Evolutionary conservation across 2,888 invertebrate species (phyloP).

Genomic region (Anthoptus insignis): DNA sequence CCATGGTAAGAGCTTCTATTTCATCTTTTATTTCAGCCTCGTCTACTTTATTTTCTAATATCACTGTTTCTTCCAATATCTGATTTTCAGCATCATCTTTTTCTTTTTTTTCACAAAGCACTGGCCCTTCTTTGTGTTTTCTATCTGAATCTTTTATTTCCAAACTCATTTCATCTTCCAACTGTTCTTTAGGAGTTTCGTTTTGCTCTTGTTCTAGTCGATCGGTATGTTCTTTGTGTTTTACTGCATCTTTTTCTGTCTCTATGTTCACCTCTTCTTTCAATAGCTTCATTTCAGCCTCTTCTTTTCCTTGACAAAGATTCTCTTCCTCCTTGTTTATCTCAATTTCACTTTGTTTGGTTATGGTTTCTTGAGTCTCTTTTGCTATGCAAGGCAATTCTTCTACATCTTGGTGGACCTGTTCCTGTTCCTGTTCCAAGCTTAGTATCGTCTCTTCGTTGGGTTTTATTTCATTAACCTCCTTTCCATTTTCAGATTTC

Average conservation of each 20-base stretch:
- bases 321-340: too few relatives aligned
- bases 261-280: not conserved
- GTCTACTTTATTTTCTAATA: slow-evolving; percentile 13
- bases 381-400: not conserved
- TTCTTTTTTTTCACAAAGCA: not conserved
- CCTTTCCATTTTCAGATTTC: not conserved
- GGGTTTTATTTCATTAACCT: slow-evolving; percentile 40
- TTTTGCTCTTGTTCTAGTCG: too few relatives aligned
- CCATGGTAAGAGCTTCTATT: slow-evolving; percentile 23
- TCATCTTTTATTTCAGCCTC: slow-evolving; percentile 39
- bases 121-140: not conserved
- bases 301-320: slow-evolving; percentile 38
- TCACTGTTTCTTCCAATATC: not conserved
- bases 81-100: slow-evolving; percentile 18
- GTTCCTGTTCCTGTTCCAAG: slow-evolving; percentile 28
- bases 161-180: not conserved
- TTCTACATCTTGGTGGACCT: slow-evolving; percentile 23
- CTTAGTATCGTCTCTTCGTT: slow-evolving; percentile 35
- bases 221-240: too few relatives aligned
- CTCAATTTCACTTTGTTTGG: too few relatives aligned
- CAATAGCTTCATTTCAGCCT: not conserved
- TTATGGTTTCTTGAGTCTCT: slow-evolving; percentile 25
- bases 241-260: too few relatives aligned
- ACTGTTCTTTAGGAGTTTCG: not conserved
- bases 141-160: slow-evolving; percentile 4